These are phyloP conservation scores for Tetragonula carbonaria DNA, from an alignment of 2,888 invertebrate genomes.

Conservation along the genomic window DNA sequence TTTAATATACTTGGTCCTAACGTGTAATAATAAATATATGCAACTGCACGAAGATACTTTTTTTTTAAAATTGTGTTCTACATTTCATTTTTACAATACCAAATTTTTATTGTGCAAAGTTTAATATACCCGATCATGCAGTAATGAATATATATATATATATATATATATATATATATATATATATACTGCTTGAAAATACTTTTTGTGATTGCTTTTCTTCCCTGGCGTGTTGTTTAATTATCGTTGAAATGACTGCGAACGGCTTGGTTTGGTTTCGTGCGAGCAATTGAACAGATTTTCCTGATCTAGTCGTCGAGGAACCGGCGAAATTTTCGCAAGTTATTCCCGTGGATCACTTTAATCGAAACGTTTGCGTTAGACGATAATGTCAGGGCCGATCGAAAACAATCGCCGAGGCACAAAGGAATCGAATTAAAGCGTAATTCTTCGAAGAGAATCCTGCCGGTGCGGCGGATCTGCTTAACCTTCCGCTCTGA, in stretches of 20 bases:
- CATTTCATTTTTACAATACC: too few relatives aligned
- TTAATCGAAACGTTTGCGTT: background rate
- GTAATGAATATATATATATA: too few relatives aligned
- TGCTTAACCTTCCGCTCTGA: slow-evolving; percentile 14
- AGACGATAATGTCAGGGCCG: background rate
- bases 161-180: too few relatives aligned
- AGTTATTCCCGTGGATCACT: background rate
- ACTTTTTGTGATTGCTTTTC: too few relatives aligned
- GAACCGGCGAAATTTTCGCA: background rate
- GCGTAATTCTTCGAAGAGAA: slow-evolving; percentile 5
- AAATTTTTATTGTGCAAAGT: too few relatives aligned
- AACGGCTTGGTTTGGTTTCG: too few relatives aligned
- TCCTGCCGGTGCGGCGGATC: background rate
- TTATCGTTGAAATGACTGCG: background rate
- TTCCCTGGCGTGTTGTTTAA: background rate
- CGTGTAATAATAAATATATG: too few relatives aligned
- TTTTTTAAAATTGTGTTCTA: too few relatives aligned
- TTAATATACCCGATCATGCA: too few relatives aligned
- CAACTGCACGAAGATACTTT: too few relatives aligned
- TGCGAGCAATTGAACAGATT: background rate
- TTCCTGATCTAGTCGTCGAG: background rate
- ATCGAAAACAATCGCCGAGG: background rate
- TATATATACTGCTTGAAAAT: too few relatives aligned
- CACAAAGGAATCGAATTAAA: background rate
- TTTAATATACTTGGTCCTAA: too few relatives aligned